A percentile compares a stretch with the other conserved stretches of the same genome.
These are phyloP conservation scores for Phengaris arion DNA, from an alignment of 2,888 invertebrate species.

Conservation along the genomic window DNA sequence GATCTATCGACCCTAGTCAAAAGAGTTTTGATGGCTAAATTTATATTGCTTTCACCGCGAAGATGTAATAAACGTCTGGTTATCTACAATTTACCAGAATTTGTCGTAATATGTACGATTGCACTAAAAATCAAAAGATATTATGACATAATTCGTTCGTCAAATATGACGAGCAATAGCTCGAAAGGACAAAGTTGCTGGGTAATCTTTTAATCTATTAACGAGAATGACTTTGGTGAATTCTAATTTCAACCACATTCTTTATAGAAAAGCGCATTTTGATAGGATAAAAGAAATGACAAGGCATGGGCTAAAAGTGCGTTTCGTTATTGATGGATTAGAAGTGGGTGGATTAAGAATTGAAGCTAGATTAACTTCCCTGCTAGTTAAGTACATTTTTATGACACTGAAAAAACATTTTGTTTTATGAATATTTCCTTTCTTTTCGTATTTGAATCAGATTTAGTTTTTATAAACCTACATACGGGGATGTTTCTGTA, in stretches of 20 bases:
- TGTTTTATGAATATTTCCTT: background rate
- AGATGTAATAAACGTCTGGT: too few relatives aligned
- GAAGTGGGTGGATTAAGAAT: background rate
- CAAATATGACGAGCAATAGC: too few relatives aligned
- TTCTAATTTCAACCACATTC: background rate
- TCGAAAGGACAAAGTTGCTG: background rate
- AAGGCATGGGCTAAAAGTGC: background rate
- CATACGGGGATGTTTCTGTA: background rate
- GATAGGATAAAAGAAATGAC: background rate
- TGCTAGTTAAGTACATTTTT: background rate
- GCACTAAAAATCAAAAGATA: too few relatives aligned
- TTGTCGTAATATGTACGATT: too few relatives aligned
- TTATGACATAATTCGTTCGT: background rate
- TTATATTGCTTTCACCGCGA: too few relatives aligned
- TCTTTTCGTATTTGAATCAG: background rate
- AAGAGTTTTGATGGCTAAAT: too few relatives aligned
- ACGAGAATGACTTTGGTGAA: background rate
- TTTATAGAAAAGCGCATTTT: background rate
- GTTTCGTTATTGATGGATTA: background rate
- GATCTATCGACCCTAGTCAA: too few relatives aligned
- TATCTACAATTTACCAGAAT: too few relatives aligned
- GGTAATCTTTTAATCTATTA: constrained; percentile 1
- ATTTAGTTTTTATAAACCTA: background rate
- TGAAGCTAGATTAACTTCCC: background rate
- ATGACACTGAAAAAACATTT: background rate